phyloP scores from a whole-genome alignment of 1,140 invertebrate genomes.

The Stratiolaelaps scimitus region DNA sequence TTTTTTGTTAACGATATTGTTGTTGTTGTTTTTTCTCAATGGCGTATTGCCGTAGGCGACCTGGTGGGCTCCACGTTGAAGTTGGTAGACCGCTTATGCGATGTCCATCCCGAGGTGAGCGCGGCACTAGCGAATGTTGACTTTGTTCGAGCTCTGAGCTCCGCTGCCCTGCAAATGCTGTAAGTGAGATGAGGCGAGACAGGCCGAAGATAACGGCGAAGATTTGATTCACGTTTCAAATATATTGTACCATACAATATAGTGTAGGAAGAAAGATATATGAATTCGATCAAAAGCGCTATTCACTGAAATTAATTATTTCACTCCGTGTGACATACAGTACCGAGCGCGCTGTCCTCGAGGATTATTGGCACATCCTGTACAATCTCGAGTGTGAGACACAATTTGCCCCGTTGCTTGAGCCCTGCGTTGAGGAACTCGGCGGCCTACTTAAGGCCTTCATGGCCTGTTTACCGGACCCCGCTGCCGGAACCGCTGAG shows the following conservation, averaged over 20 bases:
- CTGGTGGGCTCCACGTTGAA: constrained; percentile 16
- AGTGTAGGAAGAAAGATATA: too few relatives aligned
- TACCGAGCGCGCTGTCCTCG: not conserved
- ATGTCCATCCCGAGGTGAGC: not conserved
- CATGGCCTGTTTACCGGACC: not conserved
- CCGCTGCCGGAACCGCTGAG: not conserved
- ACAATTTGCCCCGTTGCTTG: constrained; percentile 12
- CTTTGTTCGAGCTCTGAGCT: constrained; percentile 10
- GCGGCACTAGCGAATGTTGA: not conserved
- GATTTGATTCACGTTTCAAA: too few relatives aligned
- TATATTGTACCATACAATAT: too few relatives aligned
- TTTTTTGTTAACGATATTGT: too few relatives aligned
- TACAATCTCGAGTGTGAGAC: constrained; percentile 23
- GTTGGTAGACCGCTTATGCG: not conserved
- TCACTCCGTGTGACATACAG: not conserved
- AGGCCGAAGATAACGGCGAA: too few relatives aligned
- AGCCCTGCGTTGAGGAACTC: constrained; percentile 8
- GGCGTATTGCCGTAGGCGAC: not conserved
- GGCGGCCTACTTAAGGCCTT: constrained; percentile 14
- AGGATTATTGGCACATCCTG: constrained; percentile 11
- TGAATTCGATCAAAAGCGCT: too few relatives aligned
- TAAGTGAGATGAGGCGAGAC: too few relatives aligned
- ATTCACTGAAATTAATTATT: too few relatives aligned
- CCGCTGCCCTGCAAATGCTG: constrained; percentile 11
- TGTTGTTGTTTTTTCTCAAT: too few relatives aligned